These are phyloP conservation scores for Andrena trimmerana DNA, from an alignment of 2,888 invertebrate genomes.

Conservation along the genomic window DNA sequence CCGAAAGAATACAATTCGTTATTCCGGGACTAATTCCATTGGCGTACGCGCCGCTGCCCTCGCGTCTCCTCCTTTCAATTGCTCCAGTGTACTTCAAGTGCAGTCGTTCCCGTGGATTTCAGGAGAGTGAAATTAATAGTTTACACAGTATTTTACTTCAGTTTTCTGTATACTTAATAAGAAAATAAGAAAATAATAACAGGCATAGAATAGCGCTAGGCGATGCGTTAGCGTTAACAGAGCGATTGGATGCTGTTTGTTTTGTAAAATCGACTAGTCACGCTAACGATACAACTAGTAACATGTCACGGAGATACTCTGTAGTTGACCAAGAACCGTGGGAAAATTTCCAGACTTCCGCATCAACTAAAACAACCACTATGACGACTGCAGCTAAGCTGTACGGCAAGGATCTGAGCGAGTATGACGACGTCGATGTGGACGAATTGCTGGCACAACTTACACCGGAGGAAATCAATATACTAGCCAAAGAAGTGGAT, in stretches of 20 bases:
- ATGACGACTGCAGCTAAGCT: conserved; percentile 96
- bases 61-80: conserved; percentile 3
- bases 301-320: conserved; percentile 67
- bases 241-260: neutral
- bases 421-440: conserved; percentile 97
- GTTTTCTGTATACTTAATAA: neutral
- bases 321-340: conserved; percentile 69
- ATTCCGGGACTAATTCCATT: conserved; percentile 3
- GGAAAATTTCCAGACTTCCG: conserved; percentile 91
- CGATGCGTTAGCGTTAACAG: conserved; percentile 6
- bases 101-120: conserved; percentile 1
- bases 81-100: conserved; percentile 4
- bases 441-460: conserved; percentile 97
- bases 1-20: conserved; percentile 28
- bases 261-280: neutral
- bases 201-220: neutral
- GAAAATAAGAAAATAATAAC: no score
- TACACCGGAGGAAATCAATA: conserved; percentile 97
- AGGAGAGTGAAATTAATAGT: conserved; percentile 25
- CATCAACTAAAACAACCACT: conserved; percentile 94
- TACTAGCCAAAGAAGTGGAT: conserved; percentile 99
- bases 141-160: conserved; percentile 1
- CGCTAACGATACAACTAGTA: conserved; percentile 11
- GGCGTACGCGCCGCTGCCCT: neutral
- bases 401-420: conserved; percentile 95